A percentile compares a stretch with the other conserved stretches of the same genome.
phyloP scores from a whole-genome alignment of 1,140 invertebrate genomes.

The Batillaria attramentaria region DNA sequence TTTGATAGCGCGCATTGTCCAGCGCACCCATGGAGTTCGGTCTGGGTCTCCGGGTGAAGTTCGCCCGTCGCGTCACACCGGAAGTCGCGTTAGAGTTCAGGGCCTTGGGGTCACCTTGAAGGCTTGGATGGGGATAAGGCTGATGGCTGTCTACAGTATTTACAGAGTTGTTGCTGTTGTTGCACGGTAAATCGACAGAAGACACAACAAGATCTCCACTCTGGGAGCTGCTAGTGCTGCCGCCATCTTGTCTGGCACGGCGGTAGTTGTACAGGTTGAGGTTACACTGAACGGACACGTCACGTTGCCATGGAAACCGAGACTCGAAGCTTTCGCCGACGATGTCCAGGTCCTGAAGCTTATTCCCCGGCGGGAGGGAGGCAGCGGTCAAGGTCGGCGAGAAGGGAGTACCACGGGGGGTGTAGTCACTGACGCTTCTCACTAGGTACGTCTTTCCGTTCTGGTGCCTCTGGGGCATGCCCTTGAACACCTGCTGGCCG shows the following conservation, averaged over 20 bases:
- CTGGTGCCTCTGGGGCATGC: not conserved
- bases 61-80: constrained; percentile 14
- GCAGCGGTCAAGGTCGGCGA: constrained; percentile 1
- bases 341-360: constrained; percentile 59
- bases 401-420: constrained; percentile 18
- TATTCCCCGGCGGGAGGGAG: constrained; percentile 4
- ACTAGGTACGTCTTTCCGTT: not conserved
- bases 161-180: not conserved
- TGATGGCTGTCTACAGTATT: not conserved
- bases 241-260: not conserved
- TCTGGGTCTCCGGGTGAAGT: constrained; percentile 27
- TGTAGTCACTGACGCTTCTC: constrained; percentile 2
- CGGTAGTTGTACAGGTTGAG: not conserved
- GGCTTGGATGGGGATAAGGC: not conserved
- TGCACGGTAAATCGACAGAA: not conserved
- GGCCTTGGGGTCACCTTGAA: constrained; percentile 4
- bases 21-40: constrained; percentile 36
- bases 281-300: constrained; percentile 68
- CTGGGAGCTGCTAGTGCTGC: not conserved
- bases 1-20: constrained; percentile 37
- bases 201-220: not conserved
- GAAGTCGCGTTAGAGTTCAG: constrained; percentile 22
- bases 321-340: constrained; percentile 63
- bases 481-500: not conserved
- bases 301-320: constrained; percentile 70